Conservation (phyloP, 92 coral and sea anemone genomes). For the Ricordea florida region DNA sequence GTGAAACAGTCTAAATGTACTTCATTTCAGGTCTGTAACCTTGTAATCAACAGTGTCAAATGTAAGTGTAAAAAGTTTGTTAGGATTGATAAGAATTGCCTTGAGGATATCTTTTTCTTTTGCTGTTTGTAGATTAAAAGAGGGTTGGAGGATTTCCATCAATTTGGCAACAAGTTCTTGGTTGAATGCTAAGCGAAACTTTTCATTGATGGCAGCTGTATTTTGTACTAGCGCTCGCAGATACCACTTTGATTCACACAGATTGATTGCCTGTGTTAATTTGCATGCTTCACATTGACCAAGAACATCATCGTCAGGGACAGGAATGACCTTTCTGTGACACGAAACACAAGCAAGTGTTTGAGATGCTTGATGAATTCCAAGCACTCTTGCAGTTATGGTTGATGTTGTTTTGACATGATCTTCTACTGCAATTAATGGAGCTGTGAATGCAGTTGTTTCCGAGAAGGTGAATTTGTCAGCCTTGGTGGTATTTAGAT, state of each 20-base stretch:
- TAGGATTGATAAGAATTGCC: too few relatives aligned
- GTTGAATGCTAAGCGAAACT: too few relatives aligned
- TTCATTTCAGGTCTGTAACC: too few relatives aligned
- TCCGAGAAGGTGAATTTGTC: conserved; percentile 1
- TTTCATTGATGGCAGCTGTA: too few relatives aligned
- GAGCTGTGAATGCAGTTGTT: background rate
- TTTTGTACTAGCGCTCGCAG: background rate
- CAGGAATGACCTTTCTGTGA: background rate
- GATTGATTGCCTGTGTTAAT: background rate
- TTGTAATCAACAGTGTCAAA: too few relatives aligned
- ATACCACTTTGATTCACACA: background rate
- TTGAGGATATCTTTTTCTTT: too few relatives aligned
- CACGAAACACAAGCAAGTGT: background rate
- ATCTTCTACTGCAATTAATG: background rate
- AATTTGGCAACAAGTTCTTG: too few relatives aligned
- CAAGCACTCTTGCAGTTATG: background rate
- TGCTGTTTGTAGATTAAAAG: too few relatives aligned
- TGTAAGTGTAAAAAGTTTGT: too few relatives aligned
- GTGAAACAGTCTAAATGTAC: too few relatives aligned
- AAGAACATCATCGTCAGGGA: background rate
- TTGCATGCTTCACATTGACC: background rate
- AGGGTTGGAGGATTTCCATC: too few relatives aligned
- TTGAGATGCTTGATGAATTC: background rate
- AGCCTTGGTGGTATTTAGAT: background rate
- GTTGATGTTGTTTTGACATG: background rate